These are phyloP conservation scores for Leptobrachium ailaonicum DNA, from an alignment of 2,113 vertebrate genomes.

Conservation along the genomic window DNA sequence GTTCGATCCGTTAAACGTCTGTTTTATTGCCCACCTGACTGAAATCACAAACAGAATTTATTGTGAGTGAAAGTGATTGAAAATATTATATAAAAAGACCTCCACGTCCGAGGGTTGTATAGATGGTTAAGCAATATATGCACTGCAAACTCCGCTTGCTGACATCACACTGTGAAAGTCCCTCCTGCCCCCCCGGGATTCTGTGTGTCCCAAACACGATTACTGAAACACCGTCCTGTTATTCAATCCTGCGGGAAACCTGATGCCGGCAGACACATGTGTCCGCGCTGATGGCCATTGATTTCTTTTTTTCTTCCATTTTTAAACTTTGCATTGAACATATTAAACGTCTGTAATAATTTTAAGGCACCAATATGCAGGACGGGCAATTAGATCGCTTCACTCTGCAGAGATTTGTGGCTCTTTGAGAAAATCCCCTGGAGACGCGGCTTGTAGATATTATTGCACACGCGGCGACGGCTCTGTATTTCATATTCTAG, in stretches of 20 bases:
- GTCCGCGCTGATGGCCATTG: conserved; percentile 30
- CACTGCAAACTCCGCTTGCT: not conserved
- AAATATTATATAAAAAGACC: no score
- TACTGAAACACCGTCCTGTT: conserved; percentile 25
- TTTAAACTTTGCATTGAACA: conserved; percentile 14
- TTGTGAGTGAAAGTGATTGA: no score
- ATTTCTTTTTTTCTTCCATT: conserved; percentile 13
- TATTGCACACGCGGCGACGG: conserved; percentile 8
- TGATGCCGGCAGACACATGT: conserved; percentile 30
- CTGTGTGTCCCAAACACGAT: conserved; percentile 33
- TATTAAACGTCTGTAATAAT: conserved; percentile 26
- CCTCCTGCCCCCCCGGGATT: not conserved
- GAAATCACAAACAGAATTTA: no score
- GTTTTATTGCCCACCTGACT: no score
- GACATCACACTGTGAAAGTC: conserved; percentile 21
- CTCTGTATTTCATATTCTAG: not conserved
- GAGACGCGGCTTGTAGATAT: conserved; percentile 1
- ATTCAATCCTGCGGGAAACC: conserved; percentile 30
- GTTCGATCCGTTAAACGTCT: no score
- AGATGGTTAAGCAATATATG: no score
- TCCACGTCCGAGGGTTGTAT: no score
- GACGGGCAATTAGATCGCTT: not conserved
- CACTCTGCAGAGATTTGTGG: conserved; percentile 1
- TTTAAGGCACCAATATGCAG: conserved; percentile 15
- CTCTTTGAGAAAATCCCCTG: conserved; percentile 18